Percentiles rank a stretch among this genome's conserved stretches.
phyloP scores from a whole-genome alignment of 1,140 invertebrate genomes.

The Neocloeon triangulifer region DNA sequence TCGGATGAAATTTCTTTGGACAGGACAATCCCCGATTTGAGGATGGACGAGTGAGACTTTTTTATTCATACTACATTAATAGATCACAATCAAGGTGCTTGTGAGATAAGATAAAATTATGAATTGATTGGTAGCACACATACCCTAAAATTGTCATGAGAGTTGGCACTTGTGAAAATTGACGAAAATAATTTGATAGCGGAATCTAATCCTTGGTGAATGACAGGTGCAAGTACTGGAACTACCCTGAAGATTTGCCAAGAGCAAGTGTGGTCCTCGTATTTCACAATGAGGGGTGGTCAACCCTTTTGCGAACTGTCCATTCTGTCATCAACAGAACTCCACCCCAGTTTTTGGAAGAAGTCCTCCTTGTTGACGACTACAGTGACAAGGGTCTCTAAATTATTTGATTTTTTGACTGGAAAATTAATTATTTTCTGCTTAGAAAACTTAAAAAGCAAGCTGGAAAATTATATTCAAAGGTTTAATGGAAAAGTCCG shows the following conservation, averaged over 20 bases:
- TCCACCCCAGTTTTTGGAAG: constrained; percentile 73
- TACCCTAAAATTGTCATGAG: too few species aligned
- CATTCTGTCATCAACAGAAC: constrained; percentile 87
- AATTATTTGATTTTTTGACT: not conserved
- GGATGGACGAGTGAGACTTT: constrained; percentile 67
- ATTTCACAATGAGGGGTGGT: constrained; percentile 97
- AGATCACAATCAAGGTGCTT: too few species aligned
- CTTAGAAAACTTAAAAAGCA: constrained; percentile 66
- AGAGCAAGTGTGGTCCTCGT: constrained; percentile 89
- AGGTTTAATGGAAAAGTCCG: constrained; percentile 73
- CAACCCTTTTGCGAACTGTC: constrained; percentile 85
- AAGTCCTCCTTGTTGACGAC: constrained; percentile 95
- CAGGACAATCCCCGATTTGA: constrained; percentile 66
- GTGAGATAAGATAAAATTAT: too few species aligned
- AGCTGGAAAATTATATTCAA: constrained; percentile 75
- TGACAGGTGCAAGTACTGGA: constrained; percentile 90
- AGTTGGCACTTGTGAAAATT: not conserved
- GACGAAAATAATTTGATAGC: constrained; percentile 6
- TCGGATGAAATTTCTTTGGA: constrained; percentile 81
- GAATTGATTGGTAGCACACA: too few species aligned
- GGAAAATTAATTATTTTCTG: constrained; percentile 9
- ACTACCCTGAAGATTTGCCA: constrained; percentile 76
- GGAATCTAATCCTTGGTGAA: constrained; percentile 8
- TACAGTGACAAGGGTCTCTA: constrained; percentile 76
- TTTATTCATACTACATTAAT: too few species aligned